Evolutionary conservation across 2,797 vertebrate species (phyloP).

Genomic region (Choloepus didactylus): DNA sequence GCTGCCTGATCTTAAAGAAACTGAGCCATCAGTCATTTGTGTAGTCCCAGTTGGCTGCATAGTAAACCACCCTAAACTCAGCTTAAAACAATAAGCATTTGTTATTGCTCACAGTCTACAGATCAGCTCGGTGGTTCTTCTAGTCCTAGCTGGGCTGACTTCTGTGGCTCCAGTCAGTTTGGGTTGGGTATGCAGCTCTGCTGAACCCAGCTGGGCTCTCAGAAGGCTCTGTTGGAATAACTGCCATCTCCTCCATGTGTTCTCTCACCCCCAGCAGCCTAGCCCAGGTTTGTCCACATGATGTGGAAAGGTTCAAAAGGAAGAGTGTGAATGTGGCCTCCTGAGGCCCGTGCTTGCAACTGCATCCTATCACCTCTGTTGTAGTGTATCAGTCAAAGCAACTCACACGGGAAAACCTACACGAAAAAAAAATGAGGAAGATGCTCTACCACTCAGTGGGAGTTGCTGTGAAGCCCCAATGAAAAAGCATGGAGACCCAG

Average conservation of each 20-base stretch:
- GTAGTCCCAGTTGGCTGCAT: neutral
- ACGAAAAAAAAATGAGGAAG: neutral
- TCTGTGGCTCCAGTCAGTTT: neutral
- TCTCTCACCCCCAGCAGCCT: neutral
- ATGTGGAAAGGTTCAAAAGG: neutral
- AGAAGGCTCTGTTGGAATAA: neutral
- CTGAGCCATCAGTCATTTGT: neutral
- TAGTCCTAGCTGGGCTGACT: neutral
- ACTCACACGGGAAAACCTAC: neutral
- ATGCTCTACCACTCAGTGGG: neutral
- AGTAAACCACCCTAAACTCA: neutral
- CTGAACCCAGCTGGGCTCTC: neutral
- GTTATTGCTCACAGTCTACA: neutral
- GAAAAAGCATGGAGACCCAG: neutral
- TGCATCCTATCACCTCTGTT: neutral
- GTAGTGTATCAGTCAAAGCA: neutral
- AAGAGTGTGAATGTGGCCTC: neutral
- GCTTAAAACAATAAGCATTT: neutral
- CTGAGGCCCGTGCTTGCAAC: neutral
- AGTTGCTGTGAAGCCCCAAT: neutral
- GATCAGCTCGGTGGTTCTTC: neutral
- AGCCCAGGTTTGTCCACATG: neutral
- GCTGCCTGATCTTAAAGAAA: constrained; percentile 21
- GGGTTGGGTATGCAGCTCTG: neutral
- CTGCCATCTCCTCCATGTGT: neutral